Evolutionary conservation across 1,140 invertebrate species (phyloP), one percentile per base, ranked within the genome.

Genomic region (Capitella teleta): DNA sequence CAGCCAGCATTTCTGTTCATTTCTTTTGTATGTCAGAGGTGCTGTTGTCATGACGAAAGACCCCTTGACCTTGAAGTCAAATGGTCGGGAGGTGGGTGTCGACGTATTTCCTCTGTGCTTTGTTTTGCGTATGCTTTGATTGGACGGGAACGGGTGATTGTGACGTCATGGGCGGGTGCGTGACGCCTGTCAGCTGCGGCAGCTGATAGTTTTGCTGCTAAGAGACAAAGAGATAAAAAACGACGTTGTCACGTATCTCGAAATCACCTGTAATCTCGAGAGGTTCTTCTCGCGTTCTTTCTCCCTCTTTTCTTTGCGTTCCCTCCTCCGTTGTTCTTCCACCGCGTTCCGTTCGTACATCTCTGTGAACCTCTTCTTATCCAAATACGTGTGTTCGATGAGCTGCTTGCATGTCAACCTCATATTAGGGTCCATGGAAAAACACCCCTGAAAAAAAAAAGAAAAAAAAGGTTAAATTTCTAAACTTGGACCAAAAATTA

Each of bases 341-440:
- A 23, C 41, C 8, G 54, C 52, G n/a, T 40, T 40, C 10, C 53
- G 21, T 41, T 59, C 48, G 19, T 47, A 53, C 21, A 58, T 57
- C 16, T 62, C 63, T 47, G 52, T 56, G 42, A 60, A 63, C 32
- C 49, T 21, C 38, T 50, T 50, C 38, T 50, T 50, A 26, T 70
- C 70, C 58, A 95, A 93, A 67, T 94, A 92, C 2, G 82, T 78
- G 70, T 97, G 94, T 50, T 82, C 78, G 12, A 95, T 69, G 19
- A 98, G 75, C 68, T 94, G 85, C 58, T 91, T 86, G 70, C 91
- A 78, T 0, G 86, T 86, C 82, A 85, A 87, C 58, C 95, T 77
- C 66, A 86, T 82, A 41, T 80, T 77, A 0, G 94, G 94, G 74
- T 98, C 90, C 73, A 91, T 92, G 63, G 94, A 87, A 43, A 98